Evolutionary conservation across 2,888 invertebrate species (phyloP).

Genomic region (Notodonta dromedarius): DNA sequence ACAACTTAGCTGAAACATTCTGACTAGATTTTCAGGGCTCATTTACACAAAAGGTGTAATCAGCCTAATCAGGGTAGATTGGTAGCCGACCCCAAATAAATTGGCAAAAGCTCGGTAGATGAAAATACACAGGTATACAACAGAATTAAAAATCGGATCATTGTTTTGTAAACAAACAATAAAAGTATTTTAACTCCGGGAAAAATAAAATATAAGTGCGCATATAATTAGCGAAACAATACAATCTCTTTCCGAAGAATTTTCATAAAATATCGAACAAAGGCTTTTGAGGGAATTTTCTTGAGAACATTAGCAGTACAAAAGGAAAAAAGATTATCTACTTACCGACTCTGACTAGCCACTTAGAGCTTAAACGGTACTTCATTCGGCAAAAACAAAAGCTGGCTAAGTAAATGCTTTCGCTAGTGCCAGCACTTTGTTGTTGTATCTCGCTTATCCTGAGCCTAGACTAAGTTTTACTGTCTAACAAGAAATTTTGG

Average conservation of each 20-base stretch:
- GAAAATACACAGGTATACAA: background rate
- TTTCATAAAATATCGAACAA: slow-evolving; percentile 43
- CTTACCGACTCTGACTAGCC: slow-evolving; percentile 58
- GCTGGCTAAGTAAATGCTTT: slow-evolving; percentile 58
- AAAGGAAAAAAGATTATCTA: slow-evolving; percentile 52
- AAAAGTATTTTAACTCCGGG: slow-evolving; percentile 15
- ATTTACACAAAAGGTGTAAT: background rate
- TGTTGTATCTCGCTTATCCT: slow-evolving; percentile 47
- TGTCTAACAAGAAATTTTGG: slow-evolving; percentile 33
- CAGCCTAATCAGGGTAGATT: too few relatives aligned
- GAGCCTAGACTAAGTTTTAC: slow-evolving; percentile 34
- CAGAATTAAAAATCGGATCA: slow-evolving; percentile 14
- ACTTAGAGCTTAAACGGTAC: slow-evolving; percentile 64
- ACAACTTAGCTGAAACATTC: background rate
- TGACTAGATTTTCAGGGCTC: background rate
- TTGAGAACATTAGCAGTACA: slow-evolving; percentile 43
- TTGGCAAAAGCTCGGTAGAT: too few relatives aligned
- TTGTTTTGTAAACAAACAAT: slow-evolving; percentile 20
- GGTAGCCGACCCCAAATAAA: too few relatives aligned
- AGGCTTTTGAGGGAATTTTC: slow-evolving; percentile 39
- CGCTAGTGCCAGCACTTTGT: slow-evolving; percentile 52
- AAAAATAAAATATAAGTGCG: slow-evolving; percentile 25
- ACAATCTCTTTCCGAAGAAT: slow-evolving; percentile 32
- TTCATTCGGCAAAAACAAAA: slow-evolving; percentile 72
- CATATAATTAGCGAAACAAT: slow-evolving; percentile 37